Conservation (phyloP, 2,888 invertebrate genomes). For the Ectemnius continuus region DNA sequence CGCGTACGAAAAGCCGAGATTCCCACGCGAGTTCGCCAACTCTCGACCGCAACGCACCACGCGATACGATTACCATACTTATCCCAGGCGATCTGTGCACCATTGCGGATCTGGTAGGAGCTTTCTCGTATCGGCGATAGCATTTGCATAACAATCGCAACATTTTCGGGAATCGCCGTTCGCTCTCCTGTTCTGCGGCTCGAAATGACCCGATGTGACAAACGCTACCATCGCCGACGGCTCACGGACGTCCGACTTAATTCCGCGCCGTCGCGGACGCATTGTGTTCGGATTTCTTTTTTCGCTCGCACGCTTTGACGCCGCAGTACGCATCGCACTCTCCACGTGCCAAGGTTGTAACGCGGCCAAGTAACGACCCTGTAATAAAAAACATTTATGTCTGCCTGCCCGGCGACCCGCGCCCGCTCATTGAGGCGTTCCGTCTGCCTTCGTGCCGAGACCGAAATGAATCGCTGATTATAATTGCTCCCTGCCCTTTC, state of each 20-base stretch:
- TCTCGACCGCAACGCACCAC: neutral
- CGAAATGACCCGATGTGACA: neutral
- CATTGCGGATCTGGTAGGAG: neutral
- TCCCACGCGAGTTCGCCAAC: neutral
- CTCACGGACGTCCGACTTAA: constrained; percentile 53
- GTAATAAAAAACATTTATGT: constrained; percentile 60
- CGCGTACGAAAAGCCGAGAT: neutral
- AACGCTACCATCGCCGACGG: constrained; percentile 23
- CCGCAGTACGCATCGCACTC: neutral
- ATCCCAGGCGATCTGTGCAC: neutral
- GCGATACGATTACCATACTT: constrained; percentile 1
- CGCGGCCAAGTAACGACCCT: constrained; percentile 48
- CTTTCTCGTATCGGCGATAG: neutral
- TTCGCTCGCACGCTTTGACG: neutral
- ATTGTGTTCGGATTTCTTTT: constrained; percentile 47
- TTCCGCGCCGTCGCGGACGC: constrained; percentile 43
- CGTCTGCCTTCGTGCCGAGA: neutral
- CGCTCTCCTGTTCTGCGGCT: neutral
- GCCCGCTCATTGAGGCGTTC: constrained; percentile 6
- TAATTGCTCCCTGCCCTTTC: no score
- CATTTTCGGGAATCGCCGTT: neutral
- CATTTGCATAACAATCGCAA: constrained; percentile 1
- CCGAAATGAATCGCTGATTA: neutral
- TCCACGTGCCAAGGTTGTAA: constrained; percentile 68
- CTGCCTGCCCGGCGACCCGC: constrained; percentile 42